Percentiles rank a stretch among this genome's conserved stretches.
phyloP scores from a whole-genome alignment of 2,797 vertebrate species.

The Simalia tracyae region DNA sequence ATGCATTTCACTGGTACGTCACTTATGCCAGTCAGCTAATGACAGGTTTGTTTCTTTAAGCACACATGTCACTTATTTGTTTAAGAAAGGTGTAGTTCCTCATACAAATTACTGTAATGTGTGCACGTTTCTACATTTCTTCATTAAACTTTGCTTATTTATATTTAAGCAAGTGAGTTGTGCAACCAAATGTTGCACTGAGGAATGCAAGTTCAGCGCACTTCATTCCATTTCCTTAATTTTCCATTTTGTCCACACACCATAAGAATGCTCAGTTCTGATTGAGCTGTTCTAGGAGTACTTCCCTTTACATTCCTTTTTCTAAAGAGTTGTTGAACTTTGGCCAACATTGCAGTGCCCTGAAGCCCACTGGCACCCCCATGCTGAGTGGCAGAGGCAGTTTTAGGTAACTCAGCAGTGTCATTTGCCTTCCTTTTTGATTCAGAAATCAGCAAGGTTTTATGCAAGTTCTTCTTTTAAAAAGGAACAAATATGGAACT shows the following conservation, averaged over 20 bases:
- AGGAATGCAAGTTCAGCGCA: background rate
- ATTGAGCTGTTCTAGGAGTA: background rate
- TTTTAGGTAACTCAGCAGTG: background rate
- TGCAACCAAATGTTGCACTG: background rate
- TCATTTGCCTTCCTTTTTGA: background rate
- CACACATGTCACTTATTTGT: background rate
- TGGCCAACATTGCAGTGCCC: background rate
- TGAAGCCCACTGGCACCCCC: background rate
- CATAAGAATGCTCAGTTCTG: background rate
- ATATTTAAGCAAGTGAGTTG: background rate
- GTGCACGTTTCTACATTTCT: background rate
- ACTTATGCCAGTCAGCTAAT: background rate
- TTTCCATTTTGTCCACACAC: background rate
- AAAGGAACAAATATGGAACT: too few relatives aligned
- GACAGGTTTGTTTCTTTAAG: background rate
- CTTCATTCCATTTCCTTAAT: background rate
- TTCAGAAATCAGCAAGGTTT: background rate
- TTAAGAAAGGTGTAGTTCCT: background rate
- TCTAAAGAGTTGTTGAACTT: background rate
- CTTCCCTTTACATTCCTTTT: background rate
- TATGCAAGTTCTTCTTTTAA: too few relatives aligned
- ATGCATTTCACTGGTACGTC: background rate
- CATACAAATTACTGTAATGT: background rate
- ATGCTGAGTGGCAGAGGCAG: background rate
- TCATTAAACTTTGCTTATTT: background rate